These are phyloP conservation scores for Mercenaria mercenaria DNA, from an alignment of 1,140 invertebrate genomes.

Conservation along the genomic window DNA sequence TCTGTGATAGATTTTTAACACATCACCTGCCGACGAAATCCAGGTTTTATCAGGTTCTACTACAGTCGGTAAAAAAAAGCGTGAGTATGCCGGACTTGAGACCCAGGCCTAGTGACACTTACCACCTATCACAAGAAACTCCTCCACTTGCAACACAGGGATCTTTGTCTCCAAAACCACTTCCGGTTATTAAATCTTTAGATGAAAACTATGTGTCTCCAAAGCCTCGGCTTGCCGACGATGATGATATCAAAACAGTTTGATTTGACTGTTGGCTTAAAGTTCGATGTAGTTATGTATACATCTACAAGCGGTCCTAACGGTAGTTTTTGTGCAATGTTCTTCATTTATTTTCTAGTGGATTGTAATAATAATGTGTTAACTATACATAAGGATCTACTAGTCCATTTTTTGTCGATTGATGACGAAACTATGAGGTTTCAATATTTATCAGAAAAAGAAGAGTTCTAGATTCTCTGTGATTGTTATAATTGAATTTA, in stretches of 20 bases:
- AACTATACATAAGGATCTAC: too few species aligned
- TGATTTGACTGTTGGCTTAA: too few species aligned
- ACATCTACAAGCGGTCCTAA: too few species aligned
- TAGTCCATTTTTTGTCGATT: too few species aligned
- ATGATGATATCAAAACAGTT: slow-evolving; percentile 49
- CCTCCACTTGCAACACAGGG: neutral
- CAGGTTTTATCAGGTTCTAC: slow-evolving; percentile 64
- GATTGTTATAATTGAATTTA: too few species aligned
- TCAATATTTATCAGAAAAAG: too few species aligned
- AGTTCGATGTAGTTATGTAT: too few species aligned
- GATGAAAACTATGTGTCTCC: slow-evolving; percentile 30
- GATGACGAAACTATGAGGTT: too few species aligned
- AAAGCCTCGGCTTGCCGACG: neutral
- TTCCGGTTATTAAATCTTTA: slow-evolving; percentile 34
- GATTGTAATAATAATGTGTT: too few species aligned
- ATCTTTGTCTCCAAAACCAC: neutral
- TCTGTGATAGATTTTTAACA: slow-evolving; percentile 78
- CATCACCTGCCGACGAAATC: slow-evolving; percentile 79
- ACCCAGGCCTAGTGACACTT: neutral
- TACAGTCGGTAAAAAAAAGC: slow-evolving; percentile 26
- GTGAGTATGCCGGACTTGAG: slow-evolving; percentile 43
- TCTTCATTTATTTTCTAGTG: too few species aligned
- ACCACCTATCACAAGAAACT: neutral
- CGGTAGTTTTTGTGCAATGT: too few species aligned
- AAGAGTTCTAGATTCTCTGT: too few species aligned